Base-by-base conservation (phyloP, 30 jellyfish, hydroid and myxozoan genomes). In the Catostylus mosaicus region DNA sequence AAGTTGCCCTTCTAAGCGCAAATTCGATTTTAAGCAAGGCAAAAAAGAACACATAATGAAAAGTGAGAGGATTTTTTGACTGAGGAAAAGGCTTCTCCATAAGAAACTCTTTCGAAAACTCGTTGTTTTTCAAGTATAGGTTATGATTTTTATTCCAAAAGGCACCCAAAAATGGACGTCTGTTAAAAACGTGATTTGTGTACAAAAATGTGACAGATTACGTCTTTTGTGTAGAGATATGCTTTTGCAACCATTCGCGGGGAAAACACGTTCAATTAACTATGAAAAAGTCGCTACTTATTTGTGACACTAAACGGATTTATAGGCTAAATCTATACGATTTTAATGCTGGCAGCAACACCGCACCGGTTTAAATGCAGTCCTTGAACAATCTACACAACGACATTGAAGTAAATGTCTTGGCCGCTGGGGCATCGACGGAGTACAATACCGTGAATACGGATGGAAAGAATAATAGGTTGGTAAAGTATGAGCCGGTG, bases 361-460 rank as follows among this genome's bases (percentile, higher is more conserved):
- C 69, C 46, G 84, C 70, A 81, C 77, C 19, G 91, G 91, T 37
- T 73, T 67, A 36, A 81, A 81, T 5, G 91, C 91, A 27, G 91
- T 81, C 70, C 91, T 47, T 0, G 91, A 38, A 78, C 91, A 81
- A 10, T 51, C 67, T 8, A 60, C 5, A 40, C 91, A 81, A 51
- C 33, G 52, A 37, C 91, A 81, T 6, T 45, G 84, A n/a, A 23
- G 30, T 11, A 67, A 45, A 19, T 68, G 84, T 47, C 91, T 30
- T 0, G 75, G 78, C 36, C 72, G 1, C 12, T 81, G 77, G 45
- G 84, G 78, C 40, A 73, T 43, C 10, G 91, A 81, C 20, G 84
- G 84, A 14, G 33, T 16, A 67, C 83, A 57, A 74, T 46, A 81
- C 46, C 91, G 48, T 31, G 60, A 72, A 38, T 81, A 81, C 36